Evolutionary conservation across 2,888 invertebrate genomes (phyloP), one percentile per base, ranked within the genome.

Genomic region (Clostera curtula): DNA sequence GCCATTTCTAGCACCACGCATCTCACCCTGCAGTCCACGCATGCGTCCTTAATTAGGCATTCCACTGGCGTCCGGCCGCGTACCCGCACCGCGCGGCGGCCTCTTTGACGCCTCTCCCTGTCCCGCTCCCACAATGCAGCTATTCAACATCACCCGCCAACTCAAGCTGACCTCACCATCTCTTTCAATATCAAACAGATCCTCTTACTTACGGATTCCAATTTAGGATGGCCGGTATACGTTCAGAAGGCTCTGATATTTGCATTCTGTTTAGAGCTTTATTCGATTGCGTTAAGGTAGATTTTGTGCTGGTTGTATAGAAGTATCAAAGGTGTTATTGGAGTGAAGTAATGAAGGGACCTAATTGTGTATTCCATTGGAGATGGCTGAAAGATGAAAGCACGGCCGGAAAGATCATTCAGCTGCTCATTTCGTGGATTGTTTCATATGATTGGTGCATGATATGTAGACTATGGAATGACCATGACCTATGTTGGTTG

Each of bases 1-100:
- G 51, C 49, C 32, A 0, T 0, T 29, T 43, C 8, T 40, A 1
- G 2, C 23, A 5, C 45, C 40, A 2, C 19, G 12, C 4, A 3
- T 32, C 29, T 49, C 56, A 53, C 54, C 50, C 51, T 37, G 31
- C 51, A 62, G 70, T 75, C 75, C 75, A 72, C 72, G 77, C 82
- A 80, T 82, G 75, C 79, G 79, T 76, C 69, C 75, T 79, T 80
- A 82, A 82, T 82, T 82, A 82, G 76, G 76, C 75, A 82, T 82
- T 82, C 82, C 71, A 59, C 52, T 56, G 63, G 71, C 79, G 77
- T 76, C 76, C 72, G 79, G 73, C 63, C 62, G 68, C 79, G 75
- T 73, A 67, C 72, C 73, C 73, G 70, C 75, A 65, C 43, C 46
- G 58, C 55, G 58, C 64, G 68, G 70, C 79, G 80, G 79, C 68